Conservation (phyloP, 2,113 vertebrate genomes). For the Rallus limicola region DNA sequence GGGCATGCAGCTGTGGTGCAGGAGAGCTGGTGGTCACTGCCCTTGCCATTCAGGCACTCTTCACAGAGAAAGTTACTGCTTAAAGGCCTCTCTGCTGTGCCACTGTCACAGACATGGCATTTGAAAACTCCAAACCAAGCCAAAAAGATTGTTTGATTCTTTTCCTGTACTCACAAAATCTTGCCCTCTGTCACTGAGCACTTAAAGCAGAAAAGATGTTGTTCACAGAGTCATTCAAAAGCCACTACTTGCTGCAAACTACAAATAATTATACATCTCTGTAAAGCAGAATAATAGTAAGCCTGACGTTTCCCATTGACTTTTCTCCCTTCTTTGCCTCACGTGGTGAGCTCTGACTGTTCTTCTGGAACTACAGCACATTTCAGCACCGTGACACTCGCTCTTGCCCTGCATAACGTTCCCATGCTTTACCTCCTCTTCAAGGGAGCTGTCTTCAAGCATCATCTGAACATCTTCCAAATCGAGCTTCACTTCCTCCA, state of each 20-base stretch:
- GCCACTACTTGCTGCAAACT: neutral
- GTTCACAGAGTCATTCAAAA: neutral
- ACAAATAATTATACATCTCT: neutral
- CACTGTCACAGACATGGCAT: neutral
- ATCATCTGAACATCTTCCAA: conserved; percentile 85
- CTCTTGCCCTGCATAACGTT: neutral
- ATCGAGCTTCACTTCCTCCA: conserved; percentile 84
- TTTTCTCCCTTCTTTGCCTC: neutral
- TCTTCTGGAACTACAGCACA: neutral
- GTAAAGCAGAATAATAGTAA: neutral
- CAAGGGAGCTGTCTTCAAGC: conserved; percentile 80
- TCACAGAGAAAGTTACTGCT: neutral
- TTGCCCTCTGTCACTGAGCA: neutral
- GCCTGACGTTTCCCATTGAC: neutral
- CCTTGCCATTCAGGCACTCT: neutral
- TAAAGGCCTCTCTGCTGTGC: neutral
- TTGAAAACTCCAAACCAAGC: neutral
- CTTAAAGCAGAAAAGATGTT: neutral
- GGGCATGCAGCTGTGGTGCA: no score
- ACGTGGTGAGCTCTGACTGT: neutral
- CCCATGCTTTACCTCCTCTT: conserved; percentile 72
- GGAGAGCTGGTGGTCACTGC: neutral
- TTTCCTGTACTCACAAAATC: no score
- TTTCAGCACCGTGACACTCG: neutral
- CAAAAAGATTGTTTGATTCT: neutral